These are phyloP conservation scores for Zenarchopterus dispar DNA, from an alignment of 2,797 vertebrate species.

Conservation along the genomic window DNA sequence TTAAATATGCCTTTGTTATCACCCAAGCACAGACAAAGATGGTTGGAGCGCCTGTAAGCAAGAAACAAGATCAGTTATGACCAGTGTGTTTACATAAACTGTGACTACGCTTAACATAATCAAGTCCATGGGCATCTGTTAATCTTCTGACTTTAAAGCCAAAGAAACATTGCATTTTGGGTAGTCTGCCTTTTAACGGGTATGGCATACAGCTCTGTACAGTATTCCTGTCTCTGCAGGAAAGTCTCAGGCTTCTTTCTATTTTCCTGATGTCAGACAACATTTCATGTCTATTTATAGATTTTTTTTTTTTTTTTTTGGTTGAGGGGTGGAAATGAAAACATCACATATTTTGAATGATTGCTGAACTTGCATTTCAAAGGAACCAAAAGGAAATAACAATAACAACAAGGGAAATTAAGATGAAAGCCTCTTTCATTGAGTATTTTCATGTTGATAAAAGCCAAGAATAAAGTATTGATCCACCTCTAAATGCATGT, in stretches of 20 bases:
- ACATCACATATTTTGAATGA: slow-evolving; percentile 7
- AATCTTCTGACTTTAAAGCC: slow-evolving; percentile 34
- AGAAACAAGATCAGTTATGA: slow-evolving; percentile 22
- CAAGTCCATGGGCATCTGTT: slow-evolving; percentile 16
- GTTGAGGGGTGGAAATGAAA: slow-evolving; percentile 4
- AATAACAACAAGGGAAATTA: slow-evolving; percentile 1
- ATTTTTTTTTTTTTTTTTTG: neutral
- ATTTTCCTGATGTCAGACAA: slow-evolving; percentile 31
- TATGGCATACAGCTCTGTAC: slow-evolving; percentile 23
- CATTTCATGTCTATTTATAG: slow-evolving; percentile 36
- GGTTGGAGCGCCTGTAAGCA: slow-evolving; percentile 86
- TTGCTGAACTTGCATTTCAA: slow-evolving; percentile 13
- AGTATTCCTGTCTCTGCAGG: slow-evolving; percentile 27
- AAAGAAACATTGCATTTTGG: slow-evolving; percentile 29
- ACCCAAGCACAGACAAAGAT: slow-evolving; percentile 91
- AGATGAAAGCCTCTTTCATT: neutral
- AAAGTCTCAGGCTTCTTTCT: slow-evolving; percentile 28
- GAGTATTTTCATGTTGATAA: slow-evolving; percentile 9
- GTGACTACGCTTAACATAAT: slow-evolving; percentile 1
- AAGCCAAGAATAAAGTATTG: slow-evolving; percentile 2
- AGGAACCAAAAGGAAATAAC: neutral
- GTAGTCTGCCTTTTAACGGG: slow-evolving; percentile 25
- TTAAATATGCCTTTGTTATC: slow-evolving; percentile 83
- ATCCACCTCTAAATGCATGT: neutral
- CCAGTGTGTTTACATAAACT: slow-evolving; percentile 19